Evolutionary conservation across 2,113 vertebrate genomes (phyloP).

Genomic region (Actinemys pallida): DNA sequence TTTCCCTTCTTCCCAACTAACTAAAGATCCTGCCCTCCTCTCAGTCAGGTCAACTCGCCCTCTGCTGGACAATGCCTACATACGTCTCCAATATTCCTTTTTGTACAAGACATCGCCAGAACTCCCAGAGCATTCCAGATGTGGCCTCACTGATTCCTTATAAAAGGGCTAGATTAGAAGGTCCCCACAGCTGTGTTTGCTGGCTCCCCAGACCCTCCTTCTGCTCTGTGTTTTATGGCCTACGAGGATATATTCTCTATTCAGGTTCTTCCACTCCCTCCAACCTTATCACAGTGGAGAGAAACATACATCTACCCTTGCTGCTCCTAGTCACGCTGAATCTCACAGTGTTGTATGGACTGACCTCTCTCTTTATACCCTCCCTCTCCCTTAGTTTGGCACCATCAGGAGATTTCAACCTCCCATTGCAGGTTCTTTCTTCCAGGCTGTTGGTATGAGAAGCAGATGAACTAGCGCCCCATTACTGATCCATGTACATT

Average conservation of each 20-base stretch:
- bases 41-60: background rate
- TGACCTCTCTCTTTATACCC: background rate
- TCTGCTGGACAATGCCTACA: background rate
- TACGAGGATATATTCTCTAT: background rate
- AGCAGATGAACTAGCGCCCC: slow-evolving; percentile 37
- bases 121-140: background rate
- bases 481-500: slow-evolving; percentile 44
- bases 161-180: background rate
- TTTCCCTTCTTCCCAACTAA: background rate
- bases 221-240: background rate
- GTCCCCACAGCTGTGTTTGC: background rate
- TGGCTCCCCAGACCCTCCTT: background rate
- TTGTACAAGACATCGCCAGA: background rate
- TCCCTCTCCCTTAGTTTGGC: background rate
- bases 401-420: slow-evolving; percentile 25
- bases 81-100: background rate
- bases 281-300: background rate
- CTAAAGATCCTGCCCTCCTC: background rate
- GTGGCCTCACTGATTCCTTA: background rate
- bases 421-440: background rate
- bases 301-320: background rate
- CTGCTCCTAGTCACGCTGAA: background rate
- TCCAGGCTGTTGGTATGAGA: slow-evolving; percentile 29
- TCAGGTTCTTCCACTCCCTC: background rate
- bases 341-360: no score